Percentiles rank a stretch among this genome's conserved stretches.
These are phyloP conservation scores for Cossypha dichroa DNA, from an alignment of 2,797 vertebrate species.

Conservation along the genomic window DNA sequence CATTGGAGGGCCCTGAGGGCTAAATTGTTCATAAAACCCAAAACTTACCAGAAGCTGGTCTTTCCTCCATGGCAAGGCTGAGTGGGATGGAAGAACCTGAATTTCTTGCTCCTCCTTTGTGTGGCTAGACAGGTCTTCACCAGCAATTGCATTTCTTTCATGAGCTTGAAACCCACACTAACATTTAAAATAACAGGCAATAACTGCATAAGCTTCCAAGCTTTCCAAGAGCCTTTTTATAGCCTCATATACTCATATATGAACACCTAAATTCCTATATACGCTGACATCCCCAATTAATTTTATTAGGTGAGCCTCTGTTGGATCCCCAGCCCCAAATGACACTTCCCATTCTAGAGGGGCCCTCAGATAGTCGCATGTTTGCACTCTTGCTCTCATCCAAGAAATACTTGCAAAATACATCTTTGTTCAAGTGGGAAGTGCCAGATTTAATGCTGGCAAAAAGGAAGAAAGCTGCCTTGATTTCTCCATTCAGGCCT, in stretches of 20 bases:
- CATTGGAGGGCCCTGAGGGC: not conserved
- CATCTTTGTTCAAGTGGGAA: not conserved
- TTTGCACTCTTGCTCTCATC: not conserved
- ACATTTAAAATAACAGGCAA: conserved; percentile 21
- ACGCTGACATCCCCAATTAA: not conserved
- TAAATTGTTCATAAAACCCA: conserved; percentile 28
- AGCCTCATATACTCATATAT: not conserved
- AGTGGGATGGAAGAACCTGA: conserved; percentile 49
- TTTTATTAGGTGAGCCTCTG: not conserved
- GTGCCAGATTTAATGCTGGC: not conserved
- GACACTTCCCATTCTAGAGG: not conserved
- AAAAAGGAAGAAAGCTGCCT: not conserved
- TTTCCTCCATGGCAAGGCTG: conserved; percentile 13
- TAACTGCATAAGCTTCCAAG: not conserved
- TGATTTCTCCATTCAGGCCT: not conserved
- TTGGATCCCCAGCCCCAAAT: not conserved
- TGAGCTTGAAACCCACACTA: conserved; percentile 12
- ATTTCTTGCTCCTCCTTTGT: conserved; percentile 44
- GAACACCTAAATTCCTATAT: not conserved
- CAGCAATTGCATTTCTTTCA: conserved; percentile 17
- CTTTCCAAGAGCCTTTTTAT: conserved; percentile 34
- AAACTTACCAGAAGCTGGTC: conserved; percentile 21
- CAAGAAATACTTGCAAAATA: not conserved
- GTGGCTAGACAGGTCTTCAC: conserved; percentile 26
- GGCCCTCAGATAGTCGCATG: not conserved